phyloP scores from a whole-genome alignment of 2,113 vertebrate species.

The Silurus asotus region DNA sequence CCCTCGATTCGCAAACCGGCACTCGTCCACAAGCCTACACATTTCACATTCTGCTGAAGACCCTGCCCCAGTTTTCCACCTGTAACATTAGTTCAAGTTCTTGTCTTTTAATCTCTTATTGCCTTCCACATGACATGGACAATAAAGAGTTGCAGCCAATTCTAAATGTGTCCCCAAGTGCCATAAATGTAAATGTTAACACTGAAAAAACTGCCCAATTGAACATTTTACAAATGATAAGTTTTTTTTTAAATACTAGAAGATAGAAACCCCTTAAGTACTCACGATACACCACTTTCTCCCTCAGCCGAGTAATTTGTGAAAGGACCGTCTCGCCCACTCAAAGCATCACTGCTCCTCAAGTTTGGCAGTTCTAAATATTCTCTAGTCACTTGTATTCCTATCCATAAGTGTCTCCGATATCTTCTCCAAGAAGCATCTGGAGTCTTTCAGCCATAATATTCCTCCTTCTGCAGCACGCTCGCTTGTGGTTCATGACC shows the following conservation, averaged over 20 bases:
- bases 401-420: neutral
- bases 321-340: neutral
- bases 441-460: neutral
- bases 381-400: neutral
- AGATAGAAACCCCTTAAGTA: neutral
- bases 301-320: neutral
- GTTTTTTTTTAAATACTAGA: too few species aligned
- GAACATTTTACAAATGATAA: neutral
- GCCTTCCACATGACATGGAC: too few species aligned
- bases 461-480: neutral
- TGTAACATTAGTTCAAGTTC: neutral
- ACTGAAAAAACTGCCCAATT: too few species aligned
- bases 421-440: slow-evolving; percentile 15
- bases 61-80: neutral
- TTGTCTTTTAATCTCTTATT: neutral
- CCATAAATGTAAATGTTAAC: too few species aligned
- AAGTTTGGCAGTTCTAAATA: neutral
- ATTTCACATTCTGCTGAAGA: neutral
- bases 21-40: too few species aligned
- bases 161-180: too few species aligned
- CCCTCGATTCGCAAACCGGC: too few species aligned
- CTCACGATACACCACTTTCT: neutral
- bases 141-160: too few species aligned
- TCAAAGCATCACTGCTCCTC: neutral
- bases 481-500: neutral